Percentiles rank a stretch among this genome's conserved stretches.
phyloP scores from a whole-genome alignment of 2,888 invertebrate genomes.

The Neoitamus cyanurus region DNA sequence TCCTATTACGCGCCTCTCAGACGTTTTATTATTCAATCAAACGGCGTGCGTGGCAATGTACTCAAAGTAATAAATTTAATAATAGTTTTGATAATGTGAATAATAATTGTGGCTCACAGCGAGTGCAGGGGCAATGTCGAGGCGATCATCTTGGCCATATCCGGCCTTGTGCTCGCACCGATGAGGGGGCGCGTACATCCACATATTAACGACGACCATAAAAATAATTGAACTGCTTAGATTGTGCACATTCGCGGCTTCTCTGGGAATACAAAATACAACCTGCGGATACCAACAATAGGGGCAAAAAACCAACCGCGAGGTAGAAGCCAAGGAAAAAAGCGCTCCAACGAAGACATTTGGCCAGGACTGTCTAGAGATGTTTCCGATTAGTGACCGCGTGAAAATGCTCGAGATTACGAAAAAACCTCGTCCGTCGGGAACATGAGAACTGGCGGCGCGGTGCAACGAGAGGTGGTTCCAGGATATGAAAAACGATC shows the following conservation, averaged over 20 bases:
- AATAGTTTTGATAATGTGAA: constrained; percentile 43
- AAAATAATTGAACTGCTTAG: constrained; percentile 30
- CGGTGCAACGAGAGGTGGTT: neutral
- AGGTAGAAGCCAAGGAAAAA: neutral
- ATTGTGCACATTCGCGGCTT: neutral
- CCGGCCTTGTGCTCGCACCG: neutral
- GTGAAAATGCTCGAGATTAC: constrained; percentile 19
- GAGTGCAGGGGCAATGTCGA: neutral
- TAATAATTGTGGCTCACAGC: neutral
- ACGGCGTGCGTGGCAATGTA: constrained; percentile 4
- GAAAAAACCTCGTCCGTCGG: neutral
- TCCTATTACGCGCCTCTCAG: constrained; percentile 25
- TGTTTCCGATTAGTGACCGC: constrained; percentile 29
- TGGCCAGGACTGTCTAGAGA: constrained; percentile 40
- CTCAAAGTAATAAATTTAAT: constrained; percentile 36
- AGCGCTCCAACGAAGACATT: constrained; percentile 13
- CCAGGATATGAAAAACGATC: constrained; percentile 19
- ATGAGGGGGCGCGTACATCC: neutral
- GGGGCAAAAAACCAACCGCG: neutral
- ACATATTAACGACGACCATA: constrained; percentile 3
- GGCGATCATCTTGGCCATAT: constrained; percentile 11
- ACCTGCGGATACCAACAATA: neutral
- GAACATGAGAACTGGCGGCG: neutral
- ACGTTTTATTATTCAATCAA: constrained; percentile 34
- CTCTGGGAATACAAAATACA: constrained; percentile 12